These are phyloP conservation scores for Leptothorax acervorum DNA, from an alignment of 2,888 invertebrate species.

Conservation along the genomic window DNA sequence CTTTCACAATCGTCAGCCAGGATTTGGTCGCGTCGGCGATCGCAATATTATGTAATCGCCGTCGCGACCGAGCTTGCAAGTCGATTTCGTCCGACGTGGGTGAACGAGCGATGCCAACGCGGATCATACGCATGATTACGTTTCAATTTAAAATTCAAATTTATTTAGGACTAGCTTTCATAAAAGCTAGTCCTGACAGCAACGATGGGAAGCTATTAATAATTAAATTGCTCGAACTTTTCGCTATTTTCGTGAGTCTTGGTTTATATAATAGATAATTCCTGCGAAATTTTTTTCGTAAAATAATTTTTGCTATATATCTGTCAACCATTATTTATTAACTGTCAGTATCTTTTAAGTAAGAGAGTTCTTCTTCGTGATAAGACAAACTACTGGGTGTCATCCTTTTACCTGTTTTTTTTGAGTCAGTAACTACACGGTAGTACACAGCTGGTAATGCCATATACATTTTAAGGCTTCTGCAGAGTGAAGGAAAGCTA, in stretches of 20 bases:
- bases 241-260: not conserved
- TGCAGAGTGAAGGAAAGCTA: not conserved
- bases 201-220: not conserved
- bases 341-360: not conserved
- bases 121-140: not conserved
- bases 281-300: not conserved
- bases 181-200: not conserved
- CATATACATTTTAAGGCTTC: slow-evolving; percentile 15
- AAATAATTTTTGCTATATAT: not conserved
- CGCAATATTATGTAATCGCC: slow-evolving; percentile 16
- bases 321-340: not conserved
- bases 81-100: not conserved
- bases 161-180: not conserved
- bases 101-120: not conserved
- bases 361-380: not conserved
- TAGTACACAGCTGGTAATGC: not conserved
- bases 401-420: not conserved
- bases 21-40: slow-evolving; percentile 28
- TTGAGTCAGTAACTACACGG: not conserved
- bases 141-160: slow-evolving; percentile 1
- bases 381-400: not conserved
- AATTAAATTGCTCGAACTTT: not conserved
- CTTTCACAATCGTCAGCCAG: slow-evolving; percentile 12
- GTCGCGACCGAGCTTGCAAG: not conserved
- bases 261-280: not conserved